These are phyloP conservation scores for Amphimedon queenslandica DNA, from an alignment of 37 sponge, comb jelly and placozoan species.

Conservation along the genomic window DNA sequence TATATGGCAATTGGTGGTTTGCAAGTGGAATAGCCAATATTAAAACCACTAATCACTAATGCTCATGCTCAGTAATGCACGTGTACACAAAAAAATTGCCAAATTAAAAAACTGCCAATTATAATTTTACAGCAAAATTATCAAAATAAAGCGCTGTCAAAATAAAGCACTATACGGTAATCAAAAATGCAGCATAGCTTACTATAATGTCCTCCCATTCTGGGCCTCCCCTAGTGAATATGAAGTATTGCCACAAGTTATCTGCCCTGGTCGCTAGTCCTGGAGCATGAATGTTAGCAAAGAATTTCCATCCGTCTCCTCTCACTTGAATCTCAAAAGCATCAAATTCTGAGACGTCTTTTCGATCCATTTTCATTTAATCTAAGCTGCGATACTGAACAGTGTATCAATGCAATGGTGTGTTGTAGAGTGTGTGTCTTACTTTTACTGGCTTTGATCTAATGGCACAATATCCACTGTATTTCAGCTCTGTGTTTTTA, in stretches of 20 bases:
- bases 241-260: conserved; percentile 81
- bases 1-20: too few species aligned
- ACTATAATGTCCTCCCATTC: conserved; percentile 85
- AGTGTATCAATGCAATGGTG: background rate
- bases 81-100: too few species aligned
- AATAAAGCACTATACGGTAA: too few species aligned
- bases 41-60: too few species aligned
- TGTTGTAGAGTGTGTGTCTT: background rate
- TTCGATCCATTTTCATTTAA: conserved; percentile 10
- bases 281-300: conserved; percentile 51
- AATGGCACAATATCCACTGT: conserved; percentile 89
- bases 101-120: too few species aligned
- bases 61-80: too few species aligned
- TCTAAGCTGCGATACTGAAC: background rate
- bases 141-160: too few species aligned
- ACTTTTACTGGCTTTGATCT: conserved; percentile 67
- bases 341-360: conserved; percentile 78
- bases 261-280: conserved; percentile 55
- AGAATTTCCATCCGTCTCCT: conserved; percentile 84
- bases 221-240: conserved; percentile 91
- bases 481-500: background rate
- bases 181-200: conserved; percentile 11
- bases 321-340: conserved; percentile 72
- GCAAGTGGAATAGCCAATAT: too few species aligned
- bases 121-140: too few species aligned